Percentiles rank a stretch among this genome's conserved stretches.
These are phyloP conservation scores for Trachelipus rathkii DNA, from an alignment of 1,140 invertebrate species.

Conservation along the genomic window DNA sequence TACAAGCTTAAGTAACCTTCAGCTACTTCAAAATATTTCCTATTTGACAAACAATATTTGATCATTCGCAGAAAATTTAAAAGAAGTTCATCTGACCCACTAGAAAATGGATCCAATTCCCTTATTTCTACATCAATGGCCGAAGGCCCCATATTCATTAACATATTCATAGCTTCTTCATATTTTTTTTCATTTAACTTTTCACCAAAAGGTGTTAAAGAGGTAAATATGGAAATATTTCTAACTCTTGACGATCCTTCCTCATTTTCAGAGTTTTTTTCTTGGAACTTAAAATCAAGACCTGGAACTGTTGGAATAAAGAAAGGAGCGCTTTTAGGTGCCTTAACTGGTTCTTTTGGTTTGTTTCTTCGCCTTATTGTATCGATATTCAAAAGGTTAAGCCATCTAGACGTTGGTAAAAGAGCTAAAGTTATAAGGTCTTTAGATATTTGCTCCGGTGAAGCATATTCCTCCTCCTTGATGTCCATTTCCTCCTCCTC, in stretches of 20 bases:
- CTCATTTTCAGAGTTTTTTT: conserved; percentile 45
- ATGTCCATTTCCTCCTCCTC: conserved; percentile 53
- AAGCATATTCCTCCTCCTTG: conserved; percentile 61
- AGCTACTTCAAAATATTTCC: conserved; percentile 83
- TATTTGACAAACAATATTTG: conserved; percentile 65
- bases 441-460: conserved; percentile 72
- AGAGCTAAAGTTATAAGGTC: conserved; percentile 82
- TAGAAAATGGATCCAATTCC: conserved; percentile 66
- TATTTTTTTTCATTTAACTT: conserved; percentile 44
- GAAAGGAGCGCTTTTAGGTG: conserved; percentile 83
- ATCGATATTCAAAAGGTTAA: conserved; percentile 86
- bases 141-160: conserved; percentile 79
- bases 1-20: conserved; percentile 89
- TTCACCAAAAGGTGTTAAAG: conserved; percentile 39
- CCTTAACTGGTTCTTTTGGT: conserved; percentile 75
- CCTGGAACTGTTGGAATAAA: conserved; percentile 87
- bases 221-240: conserved; percentile 33
- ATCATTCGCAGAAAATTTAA: conserved; percentile 75
- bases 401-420: conserved; percentile 82
- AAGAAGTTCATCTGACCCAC: conserved; percentile 65
- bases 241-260: conserved; percentile 34
- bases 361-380: conserved; percentile 84
- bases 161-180: conserved; percentile 59
- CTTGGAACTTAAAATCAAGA: conserved; percentile 70
- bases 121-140: conserved; percentile 86